Conservation (phyloP, 2,797 vertebrate species). For the Emydoidea blandingii region DNA sequence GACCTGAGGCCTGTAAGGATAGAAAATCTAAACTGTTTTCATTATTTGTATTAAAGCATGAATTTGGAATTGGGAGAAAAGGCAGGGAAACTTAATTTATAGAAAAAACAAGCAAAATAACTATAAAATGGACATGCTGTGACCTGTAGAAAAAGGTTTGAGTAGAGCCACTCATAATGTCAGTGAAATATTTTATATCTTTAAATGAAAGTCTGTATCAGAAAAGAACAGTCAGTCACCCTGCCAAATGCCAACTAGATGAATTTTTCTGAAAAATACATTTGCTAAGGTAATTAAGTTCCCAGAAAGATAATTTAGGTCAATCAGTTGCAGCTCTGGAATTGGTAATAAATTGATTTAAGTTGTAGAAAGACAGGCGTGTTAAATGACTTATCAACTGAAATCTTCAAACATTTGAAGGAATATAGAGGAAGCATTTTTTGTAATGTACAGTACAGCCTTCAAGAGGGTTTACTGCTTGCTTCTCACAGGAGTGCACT, state of each 20-base stretch:
- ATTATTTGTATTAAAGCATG: too few relatives aligned
- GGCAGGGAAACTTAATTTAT: not conserved
- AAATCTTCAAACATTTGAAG: not conserved
- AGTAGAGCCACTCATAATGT: not conserved
- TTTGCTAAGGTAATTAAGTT: not conserved
- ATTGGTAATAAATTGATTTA: not conserved
- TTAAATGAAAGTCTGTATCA: conserved; percentile 5
- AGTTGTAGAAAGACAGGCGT: not conserved
- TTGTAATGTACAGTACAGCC: not conserved
- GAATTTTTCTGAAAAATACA: too few relatives aligned
- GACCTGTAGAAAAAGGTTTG: not conserved
- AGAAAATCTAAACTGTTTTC: too few relatives aligned
- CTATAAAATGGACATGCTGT: too few relatives aligned
- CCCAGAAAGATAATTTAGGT: not conserved
- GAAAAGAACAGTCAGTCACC: not conserved
- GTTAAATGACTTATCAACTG: not conserved
- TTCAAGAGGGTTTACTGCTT: not conserved
- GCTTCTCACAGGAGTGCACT: too few relatives aligned
- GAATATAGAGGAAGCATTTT: not conserved
- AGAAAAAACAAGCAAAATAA: too few relatives aligned
- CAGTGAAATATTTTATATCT: not conserved
- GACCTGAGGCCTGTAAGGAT: too few relatives aligned
- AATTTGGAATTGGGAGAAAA: too few relatives aligned
- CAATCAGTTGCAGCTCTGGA: not conserved
- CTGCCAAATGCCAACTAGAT: too few relatives aligned